A percentile compares a stretch with the other conserved stretches of the same genome.
Conservation (phyloP, 2,113 vertebrate genomes). For the Triplophysa rosa region DNA sequence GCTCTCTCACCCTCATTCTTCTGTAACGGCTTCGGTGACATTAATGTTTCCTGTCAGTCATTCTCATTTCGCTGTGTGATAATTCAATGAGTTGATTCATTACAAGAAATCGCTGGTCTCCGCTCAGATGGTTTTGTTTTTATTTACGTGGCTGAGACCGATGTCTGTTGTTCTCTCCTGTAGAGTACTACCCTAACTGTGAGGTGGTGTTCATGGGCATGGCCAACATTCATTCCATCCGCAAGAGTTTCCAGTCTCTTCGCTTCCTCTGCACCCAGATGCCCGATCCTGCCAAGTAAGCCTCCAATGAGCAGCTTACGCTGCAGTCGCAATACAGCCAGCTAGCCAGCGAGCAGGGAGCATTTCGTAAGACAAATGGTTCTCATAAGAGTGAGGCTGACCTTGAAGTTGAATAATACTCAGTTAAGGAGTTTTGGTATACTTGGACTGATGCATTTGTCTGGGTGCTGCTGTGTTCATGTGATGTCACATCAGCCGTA, state of each 20-base stretch:
- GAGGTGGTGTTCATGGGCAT: constrained; percentile 99
- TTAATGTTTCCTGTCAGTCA: neutral
- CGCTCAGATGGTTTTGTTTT: neutral
- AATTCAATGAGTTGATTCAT: neutral
- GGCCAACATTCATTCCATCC: constrained; percentile 98
- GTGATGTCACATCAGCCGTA: too few relatives aligned
- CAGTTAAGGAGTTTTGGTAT: too few relatives aligned
- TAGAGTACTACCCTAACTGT: constrained; percentile 98
- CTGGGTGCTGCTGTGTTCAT: too few relatives aligned
- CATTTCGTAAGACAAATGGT: too few relatives aligned
- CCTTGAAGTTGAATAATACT: too few relatives aligned
- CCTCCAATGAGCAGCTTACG: constrained; percentile 31
- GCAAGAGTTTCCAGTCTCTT: constrained; percentile 96
- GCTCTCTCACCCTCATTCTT: neutral
- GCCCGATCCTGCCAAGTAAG: constrained; percentile 97
- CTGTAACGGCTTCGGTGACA: neutral
- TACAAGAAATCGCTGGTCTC: too few relatives aligned
- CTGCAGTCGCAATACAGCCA: neutral
- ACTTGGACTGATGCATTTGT: too few relatives aligned
- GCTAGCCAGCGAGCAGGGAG: too few relatives aligned
- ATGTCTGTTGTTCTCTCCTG: constrained; percentile 18
- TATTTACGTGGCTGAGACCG: neutral
- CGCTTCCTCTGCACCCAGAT: constrained; percentile 95
- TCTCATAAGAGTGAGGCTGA: too few relatives aligned
- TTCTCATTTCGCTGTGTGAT: neutral